Base-by-base conservation (phyloP, 2,113 vertebrate species). In the Morone chrysops region DNA sequence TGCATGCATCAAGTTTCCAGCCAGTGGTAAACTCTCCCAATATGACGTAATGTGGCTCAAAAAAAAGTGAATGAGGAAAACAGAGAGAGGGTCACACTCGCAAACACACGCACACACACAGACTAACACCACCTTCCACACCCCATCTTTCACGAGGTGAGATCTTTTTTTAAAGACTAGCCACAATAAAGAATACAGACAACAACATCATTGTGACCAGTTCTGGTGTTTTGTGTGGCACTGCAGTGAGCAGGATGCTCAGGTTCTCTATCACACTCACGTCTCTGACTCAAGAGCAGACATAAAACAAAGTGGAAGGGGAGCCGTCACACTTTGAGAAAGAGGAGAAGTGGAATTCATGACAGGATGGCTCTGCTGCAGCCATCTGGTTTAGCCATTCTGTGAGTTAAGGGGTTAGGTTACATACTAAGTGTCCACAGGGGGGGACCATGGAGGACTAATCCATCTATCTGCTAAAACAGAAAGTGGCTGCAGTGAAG, bases 311-410 rank as follows among this genome's bases (percentile, higher is more conserved):
- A 68, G 77, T 71, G 79, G 92, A 90, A 86, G 66, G 18, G 56
- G 81, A 87, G 60, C 56, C 22, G 6, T 45, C 63, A 69, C 78
- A 86, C 73, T 62, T 48, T 61, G 48, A 77, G 60, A 84, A 85
- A 83, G 56, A 74, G 38, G 60, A 84, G 76, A 84, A 62, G 75
- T 62, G 75, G 84, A 90, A 84, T 86, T 75, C 45, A 69, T 71
- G 73, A 54, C 68, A 76, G 84, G 60, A 68, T 31, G 68, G 70
- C 70, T 80, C 73, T 45, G 72, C 86, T 78, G 81, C 72, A 79
- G 86, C 75, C 92, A 91, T 91, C 86, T 93, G 91, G 70, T 89
- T 70, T 78, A 90, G 62, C 47, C 43, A 86, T 94, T 93, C 69
- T 75, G 63, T 63, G 74, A 91, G 86, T 72, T 79, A 62, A 75